Conservation (phyloP, 2,797 vertebrate species). For the Podarcis lilfordi region DNA sequence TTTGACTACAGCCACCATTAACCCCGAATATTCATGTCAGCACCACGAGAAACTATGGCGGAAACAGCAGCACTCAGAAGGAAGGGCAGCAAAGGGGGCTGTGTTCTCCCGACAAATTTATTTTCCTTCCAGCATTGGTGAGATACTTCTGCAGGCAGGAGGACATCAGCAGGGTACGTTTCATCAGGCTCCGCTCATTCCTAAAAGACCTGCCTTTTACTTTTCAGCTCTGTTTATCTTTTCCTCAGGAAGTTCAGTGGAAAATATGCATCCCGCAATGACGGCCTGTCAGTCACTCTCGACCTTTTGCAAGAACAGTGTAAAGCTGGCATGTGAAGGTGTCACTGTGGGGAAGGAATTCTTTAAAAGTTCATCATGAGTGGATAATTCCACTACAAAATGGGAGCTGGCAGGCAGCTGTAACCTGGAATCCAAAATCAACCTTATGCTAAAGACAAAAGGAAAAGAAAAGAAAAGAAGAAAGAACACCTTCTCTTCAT, state of each 20-base stretch:
- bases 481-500: not conserved
- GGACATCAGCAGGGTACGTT: slow-evolving; percentile 70
- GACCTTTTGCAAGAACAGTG: slow-evolving; percentile 73
- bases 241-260: slow-evolving; percentile 77
- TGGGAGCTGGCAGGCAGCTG: not conserved
- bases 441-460: fast-evolving
- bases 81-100: slow-evolving; percentile 63
- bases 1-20: not conserved
- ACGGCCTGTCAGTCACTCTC: slow-evolving; percentile 70
- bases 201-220: slow-evolving; percentile 65
- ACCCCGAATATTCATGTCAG: slow-evolving; percentile 64
- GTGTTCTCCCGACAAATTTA: slow-evolving; percentile 62
- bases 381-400: not conserved
- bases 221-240: slow-evolving; percentile 75
- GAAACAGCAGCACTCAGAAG: slow-evolving; percentile 44
- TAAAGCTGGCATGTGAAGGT: slow-evolving; percentile 50
- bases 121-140: slow-evolving; percentile 69
- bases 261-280: slow-evolving; percentile 75
- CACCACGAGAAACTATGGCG: slow-evolving; percentile 48
- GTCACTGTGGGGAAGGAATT: slow-evolving; percentile 58
- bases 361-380: slow-evolving; percentile 33
- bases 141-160: slow-evolving; percentile 51
- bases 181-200: slow-evolving; percentile 63
- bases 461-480: not conserved
- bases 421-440: not conserved